Base-by-base conservation (phyloP, 2,888 invertebrate genomes). In the Zhuqinia jingwanae region DNA sequence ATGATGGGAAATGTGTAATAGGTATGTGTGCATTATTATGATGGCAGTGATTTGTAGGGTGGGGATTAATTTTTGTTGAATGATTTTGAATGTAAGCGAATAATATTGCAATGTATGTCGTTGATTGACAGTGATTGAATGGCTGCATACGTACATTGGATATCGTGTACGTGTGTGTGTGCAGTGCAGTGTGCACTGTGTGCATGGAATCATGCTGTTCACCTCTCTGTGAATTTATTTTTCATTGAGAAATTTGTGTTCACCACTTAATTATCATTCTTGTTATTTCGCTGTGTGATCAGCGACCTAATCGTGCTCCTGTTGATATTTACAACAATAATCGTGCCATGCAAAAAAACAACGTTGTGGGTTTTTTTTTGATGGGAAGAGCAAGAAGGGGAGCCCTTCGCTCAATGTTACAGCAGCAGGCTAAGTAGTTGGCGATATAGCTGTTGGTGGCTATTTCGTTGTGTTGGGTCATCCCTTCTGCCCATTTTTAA, bases 111-210 rank as follows among this genome's bases (percentile, higher is more conserved):
- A 10, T n/a, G 15, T 3, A 65, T 65, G 63, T 5, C 36, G 63
- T 36, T 65, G 63, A 65, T 65, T 65, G 63, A 65, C 63, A 65
- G 63, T 65, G 30, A 65, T 65, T 65, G 17, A 65, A 36, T 65
- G 36, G 6, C 36, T 65, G 36, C 36, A 36, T 13, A 60, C 10
- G 13, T 10, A n/a, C 2, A 50, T 11, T 50, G n/a, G 10, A 58
- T 17, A 58, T 20, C 6, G 17, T 58, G 58, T 22, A n/a, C n/a
- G n/a, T n/a, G n/a, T n/a, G n/a, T n/a, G n/a, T n/a, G n/a, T n/a
- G n/a, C n/a, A n/a, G n/a, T n/a, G n/a, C n/a, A n/a, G n/a, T n/a
- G n/a, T n/a, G n/a, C n/a, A n/a, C n/a, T 8, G 5, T 58, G 63
- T n/a, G n/a, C 17, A 36, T 65, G 36, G 30, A 65, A 17, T 36